phyloP scores from a whole-genome alignment of 2,113 vertebrate genomes.

The Silurus asotus region DNA sequence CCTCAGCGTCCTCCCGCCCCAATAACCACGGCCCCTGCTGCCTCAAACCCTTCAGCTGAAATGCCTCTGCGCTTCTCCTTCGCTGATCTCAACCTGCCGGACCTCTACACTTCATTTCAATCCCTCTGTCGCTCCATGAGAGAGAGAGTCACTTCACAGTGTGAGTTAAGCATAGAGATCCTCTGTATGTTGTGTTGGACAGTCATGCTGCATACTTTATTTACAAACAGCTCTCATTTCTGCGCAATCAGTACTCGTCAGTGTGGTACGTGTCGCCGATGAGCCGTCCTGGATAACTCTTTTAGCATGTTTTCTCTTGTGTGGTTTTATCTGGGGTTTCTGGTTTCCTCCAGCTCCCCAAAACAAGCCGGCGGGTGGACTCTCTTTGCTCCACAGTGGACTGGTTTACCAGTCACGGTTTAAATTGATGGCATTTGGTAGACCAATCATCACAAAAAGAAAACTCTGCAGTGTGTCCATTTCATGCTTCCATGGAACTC shows the following conservation, averaged over 20 bases:
- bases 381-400: background rate
- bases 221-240: background rate
- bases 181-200: background rate
- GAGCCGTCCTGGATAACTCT: too few relatives aligned
- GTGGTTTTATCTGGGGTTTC: background rate
- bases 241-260: background rate
- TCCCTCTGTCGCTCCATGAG: constrained; percentile 91
- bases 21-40: background rate
- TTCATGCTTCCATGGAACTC: background rate
- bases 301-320: background rate
- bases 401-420: too few relatives aligned
- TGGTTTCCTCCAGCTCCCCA: too few relatives aligned
- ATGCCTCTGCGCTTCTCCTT: constrained; percentile 88
- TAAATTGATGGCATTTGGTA: too few relatives aligned
- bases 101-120: constrained; percentile 92
- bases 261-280: background rate
- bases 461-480: too few relatives aligned
- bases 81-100: constrained; percentile 88
- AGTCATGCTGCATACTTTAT: background rate
- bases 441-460: too few relatives aligned
- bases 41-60: constrained; percentile 68
- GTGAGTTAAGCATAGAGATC: constrained; percentile 71
- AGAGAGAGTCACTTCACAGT: constrained; percentile 86
- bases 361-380: background rate
- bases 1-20: constrained; percentile 61